These are phyloP conservation scores for Conger conger DNA, from an alignment of 2,113 vertebrate genomes.

Conservation along the genomic window DNA sequence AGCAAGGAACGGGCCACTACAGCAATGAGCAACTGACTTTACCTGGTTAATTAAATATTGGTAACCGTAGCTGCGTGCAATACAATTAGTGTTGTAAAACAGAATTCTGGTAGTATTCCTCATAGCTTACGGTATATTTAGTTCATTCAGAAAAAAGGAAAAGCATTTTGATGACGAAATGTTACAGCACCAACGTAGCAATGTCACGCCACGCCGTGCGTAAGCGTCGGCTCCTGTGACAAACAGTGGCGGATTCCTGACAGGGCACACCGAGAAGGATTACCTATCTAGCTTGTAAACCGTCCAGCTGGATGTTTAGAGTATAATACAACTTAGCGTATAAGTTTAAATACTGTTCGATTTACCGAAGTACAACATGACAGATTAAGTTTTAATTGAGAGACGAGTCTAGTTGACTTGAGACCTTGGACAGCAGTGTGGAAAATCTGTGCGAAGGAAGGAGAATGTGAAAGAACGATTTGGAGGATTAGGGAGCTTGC, in stretches of 20 bases:
- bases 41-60: no score
- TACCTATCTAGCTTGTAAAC: not conserved
- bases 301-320: not conserved
- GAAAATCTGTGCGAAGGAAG: not conserved
- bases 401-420: not conserved
- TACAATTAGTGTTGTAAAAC: no score
- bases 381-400: not conserved
- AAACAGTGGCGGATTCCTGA: constrained; percentile 27
- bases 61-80: no score
- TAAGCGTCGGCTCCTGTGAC: constrained; percentile 23
- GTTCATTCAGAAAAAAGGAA: not conserved
- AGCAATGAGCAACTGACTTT: no score
- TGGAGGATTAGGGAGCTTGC: not conserved
- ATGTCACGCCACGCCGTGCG: constrained; percentile 13
- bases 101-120: no score
- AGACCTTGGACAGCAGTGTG: not conserved
- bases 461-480: constrained; percentile 4
- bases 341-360: not conserved
- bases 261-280: constrained; percentile 11
- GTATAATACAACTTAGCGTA: not conserved
- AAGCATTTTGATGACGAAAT: not conserved
- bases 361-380: not conserved
- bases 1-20: no score
- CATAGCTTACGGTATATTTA: not conserved
- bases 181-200: not conserved